Percentiles rank a stretch among this genome's conserved stretches.
Conservation (phyloP, 1,140 invertebrate species). For the Telenomus remus region DNA sequence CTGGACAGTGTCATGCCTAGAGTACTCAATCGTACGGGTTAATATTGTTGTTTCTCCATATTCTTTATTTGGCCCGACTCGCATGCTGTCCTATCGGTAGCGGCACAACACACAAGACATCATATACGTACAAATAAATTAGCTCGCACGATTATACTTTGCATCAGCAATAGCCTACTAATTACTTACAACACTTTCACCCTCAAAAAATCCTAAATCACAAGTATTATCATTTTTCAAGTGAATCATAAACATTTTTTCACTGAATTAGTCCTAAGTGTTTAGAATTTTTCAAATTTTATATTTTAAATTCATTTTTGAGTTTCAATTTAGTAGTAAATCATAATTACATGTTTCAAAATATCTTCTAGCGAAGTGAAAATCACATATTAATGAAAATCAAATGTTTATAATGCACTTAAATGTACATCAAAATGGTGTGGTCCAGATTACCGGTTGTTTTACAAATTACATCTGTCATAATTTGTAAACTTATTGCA, state of each 20-base stretch:
- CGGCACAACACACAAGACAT: conserved; percentile 75
- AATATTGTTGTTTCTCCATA: conserved; percentile 73
- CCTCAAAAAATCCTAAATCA: neutral
- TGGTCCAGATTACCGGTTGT: conserved; percentile 26
- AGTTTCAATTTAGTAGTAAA: no score
- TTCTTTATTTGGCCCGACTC: conserved; percentile 76
- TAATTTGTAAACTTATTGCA: conserved; percentile 27
- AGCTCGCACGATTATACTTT: conserved; percentile 42
- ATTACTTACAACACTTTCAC: conserved; percentile 14
- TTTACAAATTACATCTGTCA: conserved; percentile 12
- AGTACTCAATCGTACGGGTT: conserved; percentile 73
- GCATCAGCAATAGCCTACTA: conserved; percentile 38
- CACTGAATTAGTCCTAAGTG: no score
- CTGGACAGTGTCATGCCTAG: conserved; percentile 75
- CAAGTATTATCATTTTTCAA: neutral
- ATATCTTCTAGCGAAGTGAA: no score
- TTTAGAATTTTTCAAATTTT: no score
- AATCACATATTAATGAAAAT: neutral
- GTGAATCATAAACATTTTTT: no score
- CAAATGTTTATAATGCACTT: conserved; percentile 31
- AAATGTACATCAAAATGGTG: conserved; percentile 31
- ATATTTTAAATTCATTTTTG: no score
- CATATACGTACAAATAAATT: conserved; percentile 61
- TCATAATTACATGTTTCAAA: no score
- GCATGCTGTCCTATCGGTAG: conserved; percentile 75